Conservation (phyloP, 1,140 invertebrate species). For the Platorchestia sp. region DNA sequence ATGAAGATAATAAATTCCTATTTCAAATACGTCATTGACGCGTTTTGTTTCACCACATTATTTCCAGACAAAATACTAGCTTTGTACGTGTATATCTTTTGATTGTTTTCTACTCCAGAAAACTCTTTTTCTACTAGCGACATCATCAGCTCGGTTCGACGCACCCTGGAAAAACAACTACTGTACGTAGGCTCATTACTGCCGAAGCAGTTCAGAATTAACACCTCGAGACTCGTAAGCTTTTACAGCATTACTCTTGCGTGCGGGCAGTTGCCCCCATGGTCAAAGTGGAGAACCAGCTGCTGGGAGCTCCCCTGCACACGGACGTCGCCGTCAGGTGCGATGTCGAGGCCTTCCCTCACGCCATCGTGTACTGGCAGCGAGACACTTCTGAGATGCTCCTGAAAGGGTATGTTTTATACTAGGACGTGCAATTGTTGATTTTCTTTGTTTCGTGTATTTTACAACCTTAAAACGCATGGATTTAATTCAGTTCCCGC, state of each 20-base stretch:
- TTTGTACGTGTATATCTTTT: too few relatives aligned
- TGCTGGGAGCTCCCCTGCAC: slow-evolving; percentile 71
- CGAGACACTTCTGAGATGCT: slow-evolving; percentile 68
- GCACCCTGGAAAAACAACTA: background rate
- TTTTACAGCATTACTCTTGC: background rate
- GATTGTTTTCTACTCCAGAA: too few relatives aligned
- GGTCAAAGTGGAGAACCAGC: slow-evolving; percentile 72
- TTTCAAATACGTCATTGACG: too few relatives aligned
- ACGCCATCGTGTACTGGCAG: slow-evolving; percentile 72
- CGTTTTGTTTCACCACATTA: too few relatives aligned
- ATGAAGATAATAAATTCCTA: too few relatives aligned
- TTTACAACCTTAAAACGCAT: background rate
- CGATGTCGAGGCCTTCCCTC: slow-evolving; percentile 72
- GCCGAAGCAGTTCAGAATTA: background rate
- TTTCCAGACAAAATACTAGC: too few relatives aligned
- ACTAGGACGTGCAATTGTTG: too few relatives aligned
- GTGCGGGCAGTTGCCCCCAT: slow-evolving; percentile 67
- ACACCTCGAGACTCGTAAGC: background rate
- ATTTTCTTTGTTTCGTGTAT: too few relatives aligned
- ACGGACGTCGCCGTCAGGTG: slow-evolving; percentile 71
- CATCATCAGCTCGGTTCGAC: too few relatives aligned
- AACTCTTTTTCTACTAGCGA: too few relatives aligned
- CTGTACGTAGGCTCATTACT: background rate
- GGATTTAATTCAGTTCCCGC: background rate
- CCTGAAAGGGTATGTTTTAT: slow-evolving; percentile 63